Base-by-base conservation (phyloP, 37 sponge, comb jelly and placozoan genomes). In the Chondrosia reniformis region DNA sequence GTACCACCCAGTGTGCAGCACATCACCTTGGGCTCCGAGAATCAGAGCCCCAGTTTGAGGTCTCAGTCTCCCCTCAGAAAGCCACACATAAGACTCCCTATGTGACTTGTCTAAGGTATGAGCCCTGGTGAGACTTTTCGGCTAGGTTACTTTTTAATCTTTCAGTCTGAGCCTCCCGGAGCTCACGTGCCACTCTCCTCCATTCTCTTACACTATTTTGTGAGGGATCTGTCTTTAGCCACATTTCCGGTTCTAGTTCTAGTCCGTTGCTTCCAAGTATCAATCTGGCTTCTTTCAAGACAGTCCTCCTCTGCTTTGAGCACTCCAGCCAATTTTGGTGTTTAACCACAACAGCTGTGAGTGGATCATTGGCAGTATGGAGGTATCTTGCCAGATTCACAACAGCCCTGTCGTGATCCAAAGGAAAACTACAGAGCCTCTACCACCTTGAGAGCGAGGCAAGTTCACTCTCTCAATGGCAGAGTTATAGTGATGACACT, bases 1-100 rank as follows among this genome's bases (percentile, higher is more conserved):
- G n/a, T 24, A 45, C 25, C 28, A 24, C 27, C 45, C 25, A 3
- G 82, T 82, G 46, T 55, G 33, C 32, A 74, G 52, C 0, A 73
- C 46, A 3, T 67, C 75, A 61, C 74, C 75, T 34, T 82, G 82
- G 4, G 49, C 75, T 31, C 75, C 82, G 2, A 74, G 7, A 10
- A 74, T 58, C 45, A 82, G 36, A 1, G 59, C 46, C 45, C 36
- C 69, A 30, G 36, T 67, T 7, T 27, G 6, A 21, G 37, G n/a
- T 67, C 69, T 4, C 4, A 67, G 9, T 27, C 12, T 27, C 6
- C 69, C 69, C 22, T 67, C 32, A 5, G 24, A 24, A 3, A 42
- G 49, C 75, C 75, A 74, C 22, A 25, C 46, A 4, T 42, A 9
- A 6, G 25, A 24, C n/a, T n/a, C n/a, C n/a, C n/a, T n/a, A n/a